Percentiles rank a stretch among this genome's conserved stretches.
phyloP scores from a whole-genome alignment of 2,888 invertebrate species.

The Catocala nupta region DNA sequence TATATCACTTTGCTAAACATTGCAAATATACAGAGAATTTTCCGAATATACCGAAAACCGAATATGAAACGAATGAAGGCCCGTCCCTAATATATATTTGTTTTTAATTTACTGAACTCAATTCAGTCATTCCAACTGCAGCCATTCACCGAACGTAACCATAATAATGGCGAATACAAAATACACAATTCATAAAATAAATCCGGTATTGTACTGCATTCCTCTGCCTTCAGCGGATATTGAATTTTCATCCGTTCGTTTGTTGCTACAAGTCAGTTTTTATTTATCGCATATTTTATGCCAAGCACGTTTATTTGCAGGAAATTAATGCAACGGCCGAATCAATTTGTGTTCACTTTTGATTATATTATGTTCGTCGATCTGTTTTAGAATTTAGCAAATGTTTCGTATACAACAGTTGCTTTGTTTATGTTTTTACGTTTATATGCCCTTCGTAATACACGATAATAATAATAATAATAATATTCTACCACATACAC shows the following conservation, averaged over 20 bases:
- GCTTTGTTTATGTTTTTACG: background rate
- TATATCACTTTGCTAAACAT: too few species aligned
- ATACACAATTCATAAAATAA: slow-evolving; percentile 53
- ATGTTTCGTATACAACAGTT: background rate
- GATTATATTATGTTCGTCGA: slow-evolving; percentile 7
- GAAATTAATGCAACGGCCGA: slow-evolving; percentile 79
- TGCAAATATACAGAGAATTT: too few species aligned
- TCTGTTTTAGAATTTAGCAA: slow-evolving; percentile 6
- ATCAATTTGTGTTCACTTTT: slow-evolving; percentile 49
- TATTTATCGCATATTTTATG: slow-evolving; percentile 60
- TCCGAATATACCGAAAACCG: too few species aligned
- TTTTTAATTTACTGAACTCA: slow-evolving; percentile 3
- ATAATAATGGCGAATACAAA: slow-evolving; percentile 12
- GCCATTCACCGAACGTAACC: slow-evolving; percentile 8
- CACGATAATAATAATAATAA: too few species aligned
- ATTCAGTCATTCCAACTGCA: background rate
- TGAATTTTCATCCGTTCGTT: slow-evolving; percentile 84
- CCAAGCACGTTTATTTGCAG: slow-evolving; percentile 74
- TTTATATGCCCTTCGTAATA: background rate
- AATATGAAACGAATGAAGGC: too few species aligned
- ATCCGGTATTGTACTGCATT: slow-evolving; percentile 72
- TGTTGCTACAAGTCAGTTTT: slow-evolving; percentile 60
- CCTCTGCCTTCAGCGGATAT: slow-evolving; percentile 76
- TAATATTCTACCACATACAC: too few species aligned
- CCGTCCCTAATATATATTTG: background rate